These are phyloP conservation scores for Melanchra persicariae DNA, from an alignment of 2,888 invertebrate species.

Conservation along the genomic window DNA sequence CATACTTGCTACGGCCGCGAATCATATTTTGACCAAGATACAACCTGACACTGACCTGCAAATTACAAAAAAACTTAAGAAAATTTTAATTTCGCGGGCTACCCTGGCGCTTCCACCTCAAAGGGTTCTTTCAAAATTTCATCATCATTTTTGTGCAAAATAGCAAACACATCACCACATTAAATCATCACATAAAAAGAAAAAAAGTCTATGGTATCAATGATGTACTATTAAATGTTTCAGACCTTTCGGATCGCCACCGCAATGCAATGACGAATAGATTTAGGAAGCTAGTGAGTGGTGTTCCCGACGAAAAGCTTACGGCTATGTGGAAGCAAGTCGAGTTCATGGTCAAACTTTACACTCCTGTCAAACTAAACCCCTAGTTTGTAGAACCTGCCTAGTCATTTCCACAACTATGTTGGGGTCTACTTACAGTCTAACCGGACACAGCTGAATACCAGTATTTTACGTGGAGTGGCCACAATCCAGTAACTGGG, in stretches of 20 bases:
- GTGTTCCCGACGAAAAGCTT: constrained; percentile 57
- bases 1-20: too few relatives aligned
- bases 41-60: too few relatives aligned
- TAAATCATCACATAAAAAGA: neutral
- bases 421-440: too few relatives aligned
- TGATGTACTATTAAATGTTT: constrained; percentile 49
- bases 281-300: constrained; percentile 48
- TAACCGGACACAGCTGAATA: too few relatives aligned
- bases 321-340: constrained; percentile 60
- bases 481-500: too few relatives aligned
- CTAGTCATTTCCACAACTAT: too few relatives aligned
- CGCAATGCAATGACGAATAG: constrained; percentile 42
- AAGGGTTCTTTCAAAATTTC: neutral
- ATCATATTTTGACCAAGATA: too few relatives aligned
- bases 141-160: too few relatives aligned
- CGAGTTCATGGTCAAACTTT: constrained; percentile 53
- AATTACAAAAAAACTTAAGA: too few relatives aligned
- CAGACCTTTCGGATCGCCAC: constrained; percentile 44
- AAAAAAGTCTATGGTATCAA: constrained; percentile 15
- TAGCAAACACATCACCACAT: neutral
- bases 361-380: constrained; percentile 53
- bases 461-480: too few relatives aligned
- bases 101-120: too few relatives aligned
- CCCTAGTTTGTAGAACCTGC: neutral
- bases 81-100: too few relatives aligned